A percentile compares a stretch with the other conserved stretches of the same genome.
These are phyloP conservation scores for Pangasianodon hypophthalmus DNA, from an alignment of 2,113 vertebrate genomes.

Conservation along the genomic window DNA sequence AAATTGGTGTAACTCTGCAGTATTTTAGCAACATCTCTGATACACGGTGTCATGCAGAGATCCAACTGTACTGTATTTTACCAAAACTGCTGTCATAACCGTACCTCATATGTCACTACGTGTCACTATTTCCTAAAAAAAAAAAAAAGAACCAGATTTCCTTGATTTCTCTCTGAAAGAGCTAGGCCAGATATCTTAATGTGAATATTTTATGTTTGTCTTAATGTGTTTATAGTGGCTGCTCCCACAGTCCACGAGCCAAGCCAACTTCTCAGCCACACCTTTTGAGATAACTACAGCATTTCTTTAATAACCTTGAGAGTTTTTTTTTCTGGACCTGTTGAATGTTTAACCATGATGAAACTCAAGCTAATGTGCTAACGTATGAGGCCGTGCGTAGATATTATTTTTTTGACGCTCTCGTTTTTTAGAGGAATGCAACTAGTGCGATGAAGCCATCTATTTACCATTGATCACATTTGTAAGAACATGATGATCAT, in stretches of 20 bases:
- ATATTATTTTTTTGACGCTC: neutral
- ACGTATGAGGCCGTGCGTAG: neutral
- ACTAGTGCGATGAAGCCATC: neutral
- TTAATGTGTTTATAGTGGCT: neutral
- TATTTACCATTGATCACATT: too few species aligned
- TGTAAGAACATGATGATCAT: too few species aligned
- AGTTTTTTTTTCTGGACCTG: too few species aligned
- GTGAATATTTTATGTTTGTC: neutral
- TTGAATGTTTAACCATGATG: neutral
- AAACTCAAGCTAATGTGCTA: neutral
- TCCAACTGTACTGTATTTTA: neutral
- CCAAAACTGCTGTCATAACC: neutral
- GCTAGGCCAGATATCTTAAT: neutral
- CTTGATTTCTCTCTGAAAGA: neutral
- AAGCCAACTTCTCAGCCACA: constrained; percentile 21
- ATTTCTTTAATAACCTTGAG: neutral
- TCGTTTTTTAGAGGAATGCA: neutral
- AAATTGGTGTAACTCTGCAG: neutral
- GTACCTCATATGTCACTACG: neutral
- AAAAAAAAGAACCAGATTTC: neutral
- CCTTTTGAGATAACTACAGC: neutral
- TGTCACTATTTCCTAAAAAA: neutral
- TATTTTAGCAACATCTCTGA: neutral
- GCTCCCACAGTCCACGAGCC: neutral
- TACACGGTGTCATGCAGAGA: neutral